A percentile compares a stretch with the other conserved stretches of the same genome.
These are phyloP conservation scores for Agrilus biguttatus DNA, from an alignment of 2,888 invertebrate genomes.

Conservation along the genomic window DNA sequence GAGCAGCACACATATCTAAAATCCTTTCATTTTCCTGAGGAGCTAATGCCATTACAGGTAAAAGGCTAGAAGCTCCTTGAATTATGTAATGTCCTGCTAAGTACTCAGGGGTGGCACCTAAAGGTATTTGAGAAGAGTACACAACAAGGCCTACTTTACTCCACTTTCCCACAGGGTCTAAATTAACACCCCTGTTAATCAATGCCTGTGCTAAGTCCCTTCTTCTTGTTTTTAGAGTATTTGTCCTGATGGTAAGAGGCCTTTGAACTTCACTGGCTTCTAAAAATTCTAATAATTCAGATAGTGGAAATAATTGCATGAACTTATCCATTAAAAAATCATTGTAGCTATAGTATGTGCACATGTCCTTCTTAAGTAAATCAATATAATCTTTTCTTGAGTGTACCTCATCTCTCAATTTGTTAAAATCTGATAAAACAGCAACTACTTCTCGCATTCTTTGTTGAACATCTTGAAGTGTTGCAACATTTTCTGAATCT, in stretches of 20 bases:
- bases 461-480: slow-evolving; percentile 73
- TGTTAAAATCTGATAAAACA: slow-evolving; percentile 68
- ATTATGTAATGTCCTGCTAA: slow-evolving; percentile 95
- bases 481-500: slow-evolving; percentile 54
- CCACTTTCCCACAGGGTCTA: slow-evolving; percentile 98
- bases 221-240: slow-evolving; percentile 84
- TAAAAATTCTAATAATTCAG: slow-evolving; percentile 81
- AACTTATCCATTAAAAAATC: slow-evolving; percentile 85
- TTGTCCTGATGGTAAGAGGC: slow-evolving; percentile 90
- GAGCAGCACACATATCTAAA: slow-evolving; percentile 95
- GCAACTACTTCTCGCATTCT: slow-evolving; percentile 74
- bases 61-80: slow-evolving; percentile 89
- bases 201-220: slow-evolving; percentile 87
- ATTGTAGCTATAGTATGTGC: slow-evolving; percentile 93
- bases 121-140: slow-evolving; percentile 88
- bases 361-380: slow-evolving; percentile 70
- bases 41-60: slow-evolving; percentile 96
- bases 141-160: slow-evolving; percentile 94
- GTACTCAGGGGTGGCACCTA: slow-evolving; percentile 98
- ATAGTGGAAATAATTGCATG: slow-evolving; percentile 76
- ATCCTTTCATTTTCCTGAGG: slow-evolving; percentile 92
- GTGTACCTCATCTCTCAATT: slow-evolving; percentile 49
- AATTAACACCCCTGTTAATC: slow-evolving; percentile 92
- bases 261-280: slow-evolving; percentile 93
- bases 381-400: slow-evolving; percentile 70